Base-by-base conservation (phyloP, 2,888 invertebrate species). In the Papilio elwesi region DNA sequence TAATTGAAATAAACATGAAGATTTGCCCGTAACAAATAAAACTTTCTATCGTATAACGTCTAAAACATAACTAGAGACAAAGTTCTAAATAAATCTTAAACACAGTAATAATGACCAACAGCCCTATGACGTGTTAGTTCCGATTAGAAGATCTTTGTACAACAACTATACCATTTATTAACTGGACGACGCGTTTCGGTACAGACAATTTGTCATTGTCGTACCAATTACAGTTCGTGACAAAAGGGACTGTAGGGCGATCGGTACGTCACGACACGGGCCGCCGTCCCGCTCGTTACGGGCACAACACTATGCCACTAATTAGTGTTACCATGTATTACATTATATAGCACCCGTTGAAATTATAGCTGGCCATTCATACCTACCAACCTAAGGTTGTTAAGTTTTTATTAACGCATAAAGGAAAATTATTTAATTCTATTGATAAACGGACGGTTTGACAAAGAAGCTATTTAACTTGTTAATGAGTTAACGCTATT, bases 181-280 rank as follows among this genome's bases (percentile, higher is more conserved):
- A n/a, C 49, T 36, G 68, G 15, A 36, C 52, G 52, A 9, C 62
- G 63, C 59, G 43, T 67, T 66, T 64, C 38, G 8, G 55, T 49
- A 47, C 52, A 57, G 38, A 43, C 73, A 52, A 73, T 73, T 52
- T 70, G 66, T 73, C 73, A 52, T 59, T 70, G 73, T 73, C 59
- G 66, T 52, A 73, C 69, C 73, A 69, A 73, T 73, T 73, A 57
- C 68, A 57, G 69, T 66, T 70, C 73, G 73, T 73, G 73, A 73
- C 73, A 66, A 66, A 65, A 16, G 36, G 43, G 68, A 7, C 43
- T 26, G 65, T 43, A 26, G 26, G 26, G 65, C 36, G 59, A 57
- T 65, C 65, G 73, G 69, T 57, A 73, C 68, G 48, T 63, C 63
- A 73, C 68, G 69, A 69, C 64, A 47, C n/a, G n/a, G 15, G 53